Conservation (phyloP, 1,140 invertebrate genomes). For the Heliothis subflexa region DNA sequence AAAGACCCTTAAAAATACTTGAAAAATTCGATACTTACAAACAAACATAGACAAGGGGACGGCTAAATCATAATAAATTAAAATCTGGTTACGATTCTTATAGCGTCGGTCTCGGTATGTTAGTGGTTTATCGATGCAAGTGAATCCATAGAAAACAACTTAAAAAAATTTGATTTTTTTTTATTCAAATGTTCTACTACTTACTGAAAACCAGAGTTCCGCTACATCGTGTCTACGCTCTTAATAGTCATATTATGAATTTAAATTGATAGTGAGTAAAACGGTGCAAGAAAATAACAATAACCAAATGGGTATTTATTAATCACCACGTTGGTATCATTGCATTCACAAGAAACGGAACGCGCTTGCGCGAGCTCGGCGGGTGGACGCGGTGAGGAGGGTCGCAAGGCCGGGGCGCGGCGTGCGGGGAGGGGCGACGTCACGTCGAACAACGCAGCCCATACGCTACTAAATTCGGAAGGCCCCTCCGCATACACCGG, state of each 20-base stretch:
- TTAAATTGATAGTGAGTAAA: not conserved
- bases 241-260: not conserved
- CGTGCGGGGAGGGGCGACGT: constrained; percentile 74
- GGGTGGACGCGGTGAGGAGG: constrained; percentile 72
- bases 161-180: too few species aligned
- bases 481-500: constrained; percentile 34
- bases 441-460: constrained; percentile 81
- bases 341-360: constrained; percentile 73
- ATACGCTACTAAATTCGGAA: constrained; percentile 74
- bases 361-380: constrained; percentile 78
- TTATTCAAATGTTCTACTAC: too few species aligned
- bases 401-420: constrained; percentile 79
- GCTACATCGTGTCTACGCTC: too few species aligned
- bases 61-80: too few species aligned
- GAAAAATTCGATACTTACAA: too few species aligned
- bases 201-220: too few species aligned
- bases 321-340: constrained; percentile 70
- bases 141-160: too few species aligned
- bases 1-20: too few species aligned
- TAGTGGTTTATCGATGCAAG: too few species aligned
- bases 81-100: too few species aligned
- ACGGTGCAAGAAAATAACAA: constrained; percentile 25
- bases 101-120: too few species aligned
- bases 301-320: constrained; percentile 53
- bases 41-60: too few species aligned